Conservation (phyloP, 2,888 invertebrate genomes). For the Drosophila stalkeri region DNA sequence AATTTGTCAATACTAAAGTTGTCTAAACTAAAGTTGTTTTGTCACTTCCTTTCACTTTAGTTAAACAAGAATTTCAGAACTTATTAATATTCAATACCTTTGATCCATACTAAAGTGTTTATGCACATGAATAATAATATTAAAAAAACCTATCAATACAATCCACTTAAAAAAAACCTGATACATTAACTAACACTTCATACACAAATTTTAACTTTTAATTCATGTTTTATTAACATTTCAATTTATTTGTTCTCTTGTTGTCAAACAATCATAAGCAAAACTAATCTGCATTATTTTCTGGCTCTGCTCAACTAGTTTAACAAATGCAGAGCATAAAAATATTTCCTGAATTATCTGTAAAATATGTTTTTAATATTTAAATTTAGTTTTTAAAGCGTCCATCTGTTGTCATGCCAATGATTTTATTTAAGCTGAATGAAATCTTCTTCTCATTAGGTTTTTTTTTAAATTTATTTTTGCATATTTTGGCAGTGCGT, state of each 20-base stretch:
- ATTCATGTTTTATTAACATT: not conserved
- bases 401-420: conserved; percentile 21
- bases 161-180: not conserved
- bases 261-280: not conserved
- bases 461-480: conserved; percentile 2
- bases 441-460: conserved; percentile 6
- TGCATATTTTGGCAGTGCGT: conserved; percentile 16
- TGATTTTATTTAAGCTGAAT: conserved; percentile 8
- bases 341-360: conserved; percentile 27
- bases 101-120: not conserved
- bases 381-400: conserved; percentile 1
- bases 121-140: not conserved
- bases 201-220: not conserved
- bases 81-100: not conserved
- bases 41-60: not conserved
- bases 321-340: conserved; percentile 3
- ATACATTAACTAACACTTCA: not conserved
- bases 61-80: not conserved
- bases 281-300: conserved; percentile 4
- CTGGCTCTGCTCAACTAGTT: not conserved
- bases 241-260: not conserved
- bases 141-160: not conserved
- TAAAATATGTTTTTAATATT: conserved; percentile 12
- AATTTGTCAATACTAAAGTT: not conserved
- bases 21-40: not conserved